Evolutionary conservation across 2,113 vertebrate species (phyloP).

Genomic region (Thryonomys swinderianus): DNA sequence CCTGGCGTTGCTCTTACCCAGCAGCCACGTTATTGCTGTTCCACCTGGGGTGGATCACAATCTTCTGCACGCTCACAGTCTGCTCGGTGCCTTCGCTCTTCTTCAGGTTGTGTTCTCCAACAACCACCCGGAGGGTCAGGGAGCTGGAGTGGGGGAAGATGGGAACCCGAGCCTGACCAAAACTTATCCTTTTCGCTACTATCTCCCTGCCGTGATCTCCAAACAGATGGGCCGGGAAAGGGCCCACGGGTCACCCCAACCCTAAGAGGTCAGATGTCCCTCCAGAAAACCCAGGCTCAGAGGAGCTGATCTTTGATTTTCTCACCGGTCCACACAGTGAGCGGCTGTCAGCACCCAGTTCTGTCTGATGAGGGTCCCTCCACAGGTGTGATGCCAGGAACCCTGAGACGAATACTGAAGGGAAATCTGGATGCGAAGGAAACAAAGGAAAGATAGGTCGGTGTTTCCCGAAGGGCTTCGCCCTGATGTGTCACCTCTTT

Average conservation of each 20-base stretch:
- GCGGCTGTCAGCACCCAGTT: conserved; percentile 95
- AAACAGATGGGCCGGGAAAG: neutral
- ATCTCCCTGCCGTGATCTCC: neutral
- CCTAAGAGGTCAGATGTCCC: neutral
- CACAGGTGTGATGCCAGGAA: conserved; percentile 90
- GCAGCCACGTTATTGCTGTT: conserved; percentile 86
- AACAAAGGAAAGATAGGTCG: neutral
- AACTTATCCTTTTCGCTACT: conserved; percentile 9
- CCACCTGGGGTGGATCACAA: conserved; percentile 88
- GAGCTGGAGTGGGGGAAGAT: conserved; percentile 55
- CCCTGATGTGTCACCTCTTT: neutral
- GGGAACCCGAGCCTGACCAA: neutral
- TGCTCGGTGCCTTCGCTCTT: conserved; percentile 89
- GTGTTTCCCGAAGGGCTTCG: neutral
- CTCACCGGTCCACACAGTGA: conserved; percentile 90
- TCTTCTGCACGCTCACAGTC: conserved; percentile 85
- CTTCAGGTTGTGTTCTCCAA: conserved; percentile 92
- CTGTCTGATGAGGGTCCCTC: conserved; percentile 89
- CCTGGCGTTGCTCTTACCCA: conserved; percentile 82
- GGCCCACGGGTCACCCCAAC: neutral
- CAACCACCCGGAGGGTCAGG: conserved; percentile 89
- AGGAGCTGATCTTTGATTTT: neutral
- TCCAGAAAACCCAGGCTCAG: neutral
- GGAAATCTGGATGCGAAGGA: conserved; percentile 85
- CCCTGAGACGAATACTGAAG: conserved; percentile 87